These are phyloP conservation scores for Agrochola circellaris DNA, from an alignment of 2,888 invertebrate species.

Conservation along the genomic window DNA sequence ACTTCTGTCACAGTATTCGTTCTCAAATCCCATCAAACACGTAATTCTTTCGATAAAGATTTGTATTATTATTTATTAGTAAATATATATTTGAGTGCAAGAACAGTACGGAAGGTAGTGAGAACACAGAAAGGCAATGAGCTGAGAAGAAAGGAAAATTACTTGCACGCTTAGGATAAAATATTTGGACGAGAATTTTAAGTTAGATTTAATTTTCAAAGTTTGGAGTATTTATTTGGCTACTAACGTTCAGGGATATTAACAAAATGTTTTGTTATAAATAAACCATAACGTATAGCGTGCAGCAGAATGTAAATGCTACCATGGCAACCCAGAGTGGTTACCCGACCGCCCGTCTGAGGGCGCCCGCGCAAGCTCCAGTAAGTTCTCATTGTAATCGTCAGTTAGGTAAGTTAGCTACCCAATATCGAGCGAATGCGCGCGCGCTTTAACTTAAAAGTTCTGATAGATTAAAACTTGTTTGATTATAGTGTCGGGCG, in stretches of 20 bases:
- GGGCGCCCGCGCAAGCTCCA: too few relatives aligned
- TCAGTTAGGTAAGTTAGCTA: too few relatives aligned
- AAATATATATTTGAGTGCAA: conserved; percentile 59
- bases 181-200: neutral
- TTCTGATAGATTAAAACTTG: too few relatives aligned
- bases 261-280: neutral
- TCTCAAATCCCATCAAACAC: conserved; percentile 51
- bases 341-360: too few relatives aligned
- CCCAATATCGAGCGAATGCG: too few relatives aligned
- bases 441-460: too few relatives aligned
- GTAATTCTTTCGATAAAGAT: conserved; percentile 57
- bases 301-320: too few relatives aligned
- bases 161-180: conserved; percentile 55
- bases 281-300: neutral
- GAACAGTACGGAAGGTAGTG: conserved; percentile 67
- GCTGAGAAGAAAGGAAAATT: conserved; percentile 62
- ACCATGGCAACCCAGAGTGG: too few relatives aligned
- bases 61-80: conserved; percentile 40
- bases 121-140: conserved; percentile 87
- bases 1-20: neutral
- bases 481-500: too few relatives aligned
- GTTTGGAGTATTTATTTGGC: neutral
- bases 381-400: too few relatives aligned
- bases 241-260: neutral
- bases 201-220: neutral